Evolutionary conservation across 2,888 invertebrate genomes (phyloP).

Genomic region (Anarsia innoxiella): DNA sequence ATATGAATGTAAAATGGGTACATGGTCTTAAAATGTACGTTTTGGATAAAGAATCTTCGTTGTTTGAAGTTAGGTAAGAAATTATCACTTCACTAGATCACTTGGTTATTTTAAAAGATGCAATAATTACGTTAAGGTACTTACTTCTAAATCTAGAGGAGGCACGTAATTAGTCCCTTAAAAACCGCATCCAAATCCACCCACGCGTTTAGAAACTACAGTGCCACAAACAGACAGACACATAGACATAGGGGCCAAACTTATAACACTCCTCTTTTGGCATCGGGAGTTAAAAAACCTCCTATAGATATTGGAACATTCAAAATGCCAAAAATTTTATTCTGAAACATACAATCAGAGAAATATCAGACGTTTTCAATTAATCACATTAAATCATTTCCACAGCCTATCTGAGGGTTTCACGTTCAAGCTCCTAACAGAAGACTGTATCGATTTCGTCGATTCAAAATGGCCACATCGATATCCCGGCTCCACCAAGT

Average conservation of each 20-base stretch:
- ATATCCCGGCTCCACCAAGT: slow-evolving; percentile 24
- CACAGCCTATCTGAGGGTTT: slow-evolving; percentile 1
- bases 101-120: too few relatives aligned
- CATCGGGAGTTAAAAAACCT: too few relatives aligned
- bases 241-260: too few relatives aligned
- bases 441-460: background rate
- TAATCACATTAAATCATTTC: background rate
- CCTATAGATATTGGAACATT: background rate
- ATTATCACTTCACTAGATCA: background rate
- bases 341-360: background rate
- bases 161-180: too few relatives aligned
- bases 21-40: slow-evolving; percentile 18
- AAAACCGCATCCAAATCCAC: too few relatives aligned
- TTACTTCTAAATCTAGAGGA: too few relatives aligned
- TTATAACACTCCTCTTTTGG: too few relatives aligned
- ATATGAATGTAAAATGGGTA: slow-evolving; percentile 10
- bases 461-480: slow-evolving; percentile 5
- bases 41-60: slow-evolving; percentile 17
- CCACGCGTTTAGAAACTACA: too few relatives aligned
- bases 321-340: background rate
- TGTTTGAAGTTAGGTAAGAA: slow-evolving; percentile 22
- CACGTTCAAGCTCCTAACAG: background rate
- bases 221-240: too few relatives aligned
- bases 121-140: too few relatives aligned
- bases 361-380: background rate